A percentile compares a stretch with the other conserved stretches of the same genome.
phyloP scores from a whole-genome alignment of 2,113 vertebrate species.

The Plecturocebus donacophilus region DNA sequence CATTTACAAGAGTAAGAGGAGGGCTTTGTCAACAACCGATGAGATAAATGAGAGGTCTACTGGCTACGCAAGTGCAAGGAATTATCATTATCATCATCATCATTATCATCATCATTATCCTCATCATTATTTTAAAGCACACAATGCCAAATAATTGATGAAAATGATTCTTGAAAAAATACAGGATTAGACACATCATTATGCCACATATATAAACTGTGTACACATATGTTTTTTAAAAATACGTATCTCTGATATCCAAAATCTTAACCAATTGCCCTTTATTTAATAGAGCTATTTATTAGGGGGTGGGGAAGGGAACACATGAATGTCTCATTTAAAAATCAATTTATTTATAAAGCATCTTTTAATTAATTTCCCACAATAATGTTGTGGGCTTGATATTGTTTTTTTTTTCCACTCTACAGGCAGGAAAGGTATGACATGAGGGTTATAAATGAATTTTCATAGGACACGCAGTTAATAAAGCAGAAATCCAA shows the following conservation, averaged over 20 bases:
- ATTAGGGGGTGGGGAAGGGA: neutral
- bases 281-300: constrained; percentile 47
- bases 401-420: constrained; percentile 56
- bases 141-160: constrained; percentile 37
- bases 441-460: neutral
- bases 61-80: constrained; percentile 3
- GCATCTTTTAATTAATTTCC: constrained; percentile 62
- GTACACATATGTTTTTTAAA: neutral
- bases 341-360: constrained; percentile 60
- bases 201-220: neutral
- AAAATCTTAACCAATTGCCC: neutral
- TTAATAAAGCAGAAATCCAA: constrained; percentile 38
- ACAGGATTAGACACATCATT: neutral
- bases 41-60: constrained; percentile 64
- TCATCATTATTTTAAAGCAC: constrained; percentile 39
- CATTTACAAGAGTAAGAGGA: constrained; percentile 74
- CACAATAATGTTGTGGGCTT: constrained; percentile 38
- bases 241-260: neutral
- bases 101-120: neutral
- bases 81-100: constrained; percentile 31
- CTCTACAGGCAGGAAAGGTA: constrained; percentile 40
- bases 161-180: constrained; percentile 42
- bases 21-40: constrained; percentile 72
- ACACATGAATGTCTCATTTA: constrained; percentile 54
- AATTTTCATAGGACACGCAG: constrained; percentile 15